Conservation (phyloP, 2,888 invertebrate genomes). For the Dioctria linearis region DNA sequence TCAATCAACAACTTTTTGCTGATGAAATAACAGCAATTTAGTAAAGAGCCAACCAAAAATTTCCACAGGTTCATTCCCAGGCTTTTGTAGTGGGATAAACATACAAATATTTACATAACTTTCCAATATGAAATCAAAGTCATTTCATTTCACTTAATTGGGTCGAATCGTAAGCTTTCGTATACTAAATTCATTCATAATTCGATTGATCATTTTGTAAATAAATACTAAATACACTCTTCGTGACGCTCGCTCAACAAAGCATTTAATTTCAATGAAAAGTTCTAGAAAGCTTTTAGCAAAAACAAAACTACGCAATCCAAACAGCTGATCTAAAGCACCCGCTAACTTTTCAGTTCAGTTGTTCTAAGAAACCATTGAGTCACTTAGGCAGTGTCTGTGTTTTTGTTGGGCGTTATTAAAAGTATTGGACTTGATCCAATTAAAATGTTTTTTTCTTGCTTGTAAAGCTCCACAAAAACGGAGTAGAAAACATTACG, state of each 20-base stretch:
- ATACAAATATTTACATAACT: too few relatives aligned
- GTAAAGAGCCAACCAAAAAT: too few relatives aligned
- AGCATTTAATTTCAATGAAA: conserved; percentile 13
- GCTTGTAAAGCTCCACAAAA: too few relatives aligned
- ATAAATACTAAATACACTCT: neutral
- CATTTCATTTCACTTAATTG: too few relatives aligned
- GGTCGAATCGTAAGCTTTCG: neutral
- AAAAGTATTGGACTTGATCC: too few relatives aligned
- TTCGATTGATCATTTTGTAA: neutral
- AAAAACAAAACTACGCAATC: neutral
- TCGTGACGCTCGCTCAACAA: neutral
- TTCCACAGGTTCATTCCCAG: too few relatives aligned
- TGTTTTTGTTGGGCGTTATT: neutral
- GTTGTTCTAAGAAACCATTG: neutral
- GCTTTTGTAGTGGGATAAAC: too few relatives aligned
- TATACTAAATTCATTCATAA: neutral
- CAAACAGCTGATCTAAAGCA: conserved; percentile 10
- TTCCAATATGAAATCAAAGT: too few relatives aligned
- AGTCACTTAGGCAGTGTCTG: neutral
- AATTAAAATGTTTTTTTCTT: too few relatives aligned
- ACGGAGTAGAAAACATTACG: neutral
- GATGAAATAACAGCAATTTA: too few relatives aligned
- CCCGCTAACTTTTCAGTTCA: neutral
- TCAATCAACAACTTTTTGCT: too few relatives aligned
- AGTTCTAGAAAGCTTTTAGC: neutral